These are phyloP conservation scores for Trilocha varians DNA, from an alignment of 2,888 invertebrate species.

Conservation along the genomic window DNA sequence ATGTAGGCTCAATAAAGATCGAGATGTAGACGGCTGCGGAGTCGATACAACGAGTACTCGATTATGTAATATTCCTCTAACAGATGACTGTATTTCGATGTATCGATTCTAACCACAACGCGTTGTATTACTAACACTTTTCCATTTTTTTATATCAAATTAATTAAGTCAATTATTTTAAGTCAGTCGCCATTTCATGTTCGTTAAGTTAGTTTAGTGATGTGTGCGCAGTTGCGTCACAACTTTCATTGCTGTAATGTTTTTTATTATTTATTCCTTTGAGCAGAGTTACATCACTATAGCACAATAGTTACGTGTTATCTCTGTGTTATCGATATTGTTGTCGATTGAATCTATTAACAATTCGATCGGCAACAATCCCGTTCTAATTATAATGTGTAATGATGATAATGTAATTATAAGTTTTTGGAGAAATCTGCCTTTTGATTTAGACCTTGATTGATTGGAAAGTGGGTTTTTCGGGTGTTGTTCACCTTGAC, in stretches of 20 bases:
- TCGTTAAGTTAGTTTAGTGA: slow-evolving; percentile 35
- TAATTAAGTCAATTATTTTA: slow-evolving; percentile 47
- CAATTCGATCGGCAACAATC: not conserved
- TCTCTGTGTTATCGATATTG: not conserved
- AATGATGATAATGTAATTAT: slow-evolving; percentile 26
- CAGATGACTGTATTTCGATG: not conserved
- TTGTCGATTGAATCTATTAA: not conserved
- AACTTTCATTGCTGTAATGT: too few species aligned
- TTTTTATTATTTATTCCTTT: too few species aligned
- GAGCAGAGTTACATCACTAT: too few species aligned
- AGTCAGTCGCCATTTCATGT: slow-evolving; percentile 68
- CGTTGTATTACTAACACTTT: slow-evolving; percentile 36
- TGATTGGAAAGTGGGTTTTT: slow-evolving; percentile 47
- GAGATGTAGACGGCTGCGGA: not conserved
- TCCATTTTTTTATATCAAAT: slow-evolving; percentile 23
- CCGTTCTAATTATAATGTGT: slow-evolving; percentile 17
- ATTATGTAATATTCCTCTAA: not conserved
- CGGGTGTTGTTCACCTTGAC: slow-evolving; percentile 43
- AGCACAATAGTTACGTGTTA: not conserved
- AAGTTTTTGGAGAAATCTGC: slow-evolving; percentile 39
- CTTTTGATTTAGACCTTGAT: slow-evolving; percentile 41
- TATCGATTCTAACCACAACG: slow-evolving; percentile 14
- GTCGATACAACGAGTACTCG: not conserved
- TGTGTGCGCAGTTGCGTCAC: slow-evolving; percentile 19
- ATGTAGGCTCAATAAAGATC: slow-evolving; percentile 44